Percentiles rank a stretch among this genome's conserved stretches.
Evolutionary conservation across 2,888 invertebrate species (phyloP).

Genomic region (Ochropleura plecta): DNA sequence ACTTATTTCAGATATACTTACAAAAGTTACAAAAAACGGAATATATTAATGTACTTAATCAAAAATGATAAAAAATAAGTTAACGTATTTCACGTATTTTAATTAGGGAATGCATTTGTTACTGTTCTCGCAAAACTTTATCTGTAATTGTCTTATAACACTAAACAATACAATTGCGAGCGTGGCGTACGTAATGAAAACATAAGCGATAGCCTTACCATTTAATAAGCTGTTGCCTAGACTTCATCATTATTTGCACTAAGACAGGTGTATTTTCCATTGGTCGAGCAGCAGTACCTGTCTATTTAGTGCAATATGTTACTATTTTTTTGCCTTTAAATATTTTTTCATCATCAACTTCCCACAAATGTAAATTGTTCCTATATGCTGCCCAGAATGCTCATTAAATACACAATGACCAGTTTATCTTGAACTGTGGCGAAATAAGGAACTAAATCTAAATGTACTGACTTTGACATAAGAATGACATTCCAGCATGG

Average conservation of each 20-base stretch:
- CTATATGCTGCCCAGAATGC: constrained; percentile 7
- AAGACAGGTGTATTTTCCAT: too few relatives aligned
- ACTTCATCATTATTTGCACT: neutral
- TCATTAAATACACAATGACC: neutral
- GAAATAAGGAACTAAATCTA: neutral
- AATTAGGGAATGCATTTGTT: neutral
- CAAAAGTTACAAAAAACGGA: constrained; percentile 1
- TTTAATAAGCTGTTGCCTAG: neutral
- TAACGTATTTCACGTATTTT: neutral
- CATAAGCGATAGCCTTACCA: constrained; percentile 5
- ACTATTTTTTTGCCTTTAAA: neutral
- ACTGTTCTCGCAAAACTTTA: neutral
- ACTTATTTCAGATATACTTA: constrained; percentile 1
- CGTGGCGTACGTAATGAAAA: neutral
- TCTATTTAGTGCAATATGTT: neutral
- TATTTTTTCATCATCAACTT: neutral
- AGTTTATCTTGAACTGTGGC: neutral
- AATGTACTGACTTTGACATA: constrained; percentile 5
- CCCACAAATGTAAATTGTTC: neutral
- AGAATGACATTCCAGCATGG: neutral
- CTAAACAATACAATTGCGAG: neutral
- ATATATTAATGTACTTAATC: neutral
- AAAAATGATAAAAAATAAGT: neutral
- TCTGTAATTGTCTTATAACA: neutral
- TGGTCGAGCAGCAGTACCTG: neutral